Evolutionary conservation across 2,113 vertebrate species (phyloP).

Genomic region (Danionella cerebrum): DNA sequence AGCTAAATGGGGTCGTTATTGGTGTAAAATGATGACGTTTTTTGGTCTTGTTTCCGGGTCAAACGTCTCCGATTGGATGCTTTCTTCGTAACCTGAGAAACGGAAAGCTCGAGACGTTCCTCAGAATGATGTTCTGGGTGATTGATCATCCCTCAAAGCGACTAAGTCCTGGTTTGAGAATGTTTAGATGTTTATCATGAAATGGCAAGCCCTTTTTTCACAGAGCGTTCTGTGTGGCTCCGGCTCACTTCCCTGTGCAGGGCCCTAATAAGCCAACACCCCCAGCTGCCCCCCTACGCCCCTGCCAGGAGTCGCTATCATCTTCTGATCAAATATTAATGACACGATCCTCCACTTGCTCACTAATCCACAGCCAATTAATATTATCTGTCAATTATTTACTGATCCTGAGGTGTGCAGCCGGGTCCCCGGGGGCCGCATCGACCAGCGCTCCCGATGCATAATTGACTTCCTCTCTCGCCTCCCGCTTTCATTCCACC

Average conservation of each 20-base stretch:
- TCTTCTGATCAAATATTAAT: slow-evolving; percentile 99
- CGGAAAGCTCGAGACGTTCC: too few relatives aligned
- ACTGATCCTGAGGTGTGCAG: slow-evolving; percentile 99
- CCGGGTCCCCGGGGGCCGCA: slow-evolving; percentile 94
- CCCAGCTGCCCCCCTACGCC: slow-evolving; percentile 95
- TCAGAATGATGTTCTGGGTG: too few relatives aligned
- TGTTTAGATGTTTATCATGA: background rate
- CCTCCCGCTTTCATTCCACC: slow-evolving; percentile 41
- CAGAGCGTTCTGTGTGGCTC: slow-evolving; percentile 44
- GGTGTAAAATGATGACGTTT: too few relatives aligned
- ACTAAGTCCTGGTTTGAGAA: background rate
- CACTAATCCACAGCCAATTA: slow-evolving; percentile 99
- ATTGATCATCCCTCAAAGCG: too few relatives aligned
- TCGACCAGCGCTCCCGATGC: slow-evolving; percentile 98
- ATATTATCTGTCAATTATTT: slow-evolving; percentile 99
- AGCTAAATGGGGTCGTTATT: too few relatives aligned
- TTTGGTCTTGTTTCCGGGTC: too few relatives aligned
- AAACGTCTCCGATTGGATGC: too few relatives aligned
- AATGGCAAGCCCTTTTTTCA: slow-evolving; percentile 59
- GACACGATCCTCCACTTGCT: slow-evolving; percentile 98
- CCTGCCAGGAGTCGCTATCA: slow-evolving; percentile 96
- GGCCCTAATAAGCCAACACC: slow-evolving; percentile 89
- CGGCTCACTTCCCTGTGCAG: slow-evolving; percentile 69
- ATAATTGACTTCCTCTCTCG: slow-evolving; percentile 87
- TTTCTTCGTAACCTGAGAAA: too few relatives aligned